A percentile compares a stretch with the other conserved stretches of the same genome.
These are phyloP conservation scores for Melolontha melolontha DNA, from an alignment of 2,888 invertebrate genomes.

Conservation along the genomic window DNA sequence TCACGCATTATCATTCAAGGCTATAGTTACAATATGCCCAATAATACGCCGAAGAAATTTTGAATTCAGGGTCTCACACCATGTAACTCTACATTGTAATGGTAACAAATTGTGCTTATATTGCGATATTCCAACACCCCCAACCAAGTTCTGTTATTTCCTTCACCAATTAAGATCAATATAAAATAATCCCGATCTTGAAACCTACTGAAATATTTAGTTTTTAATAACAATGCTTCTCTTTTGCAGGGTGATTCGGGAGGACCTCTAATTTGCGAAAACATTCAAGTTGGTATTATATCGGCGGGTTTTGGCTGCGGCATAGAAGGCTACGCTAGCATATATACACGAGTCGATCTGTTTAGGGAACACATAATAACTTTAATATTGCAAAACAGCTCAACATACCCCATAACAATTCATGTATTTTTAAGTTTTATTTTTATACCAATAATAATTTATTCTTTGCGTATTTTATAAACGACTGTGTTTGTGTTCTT, in stretches of 20 bases:
- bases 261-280: not conserved
- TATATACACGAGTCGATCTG: not conserved
- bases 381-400: not conserved
- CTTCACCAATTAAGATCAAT: no score
- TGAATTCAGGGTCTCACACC: no score
- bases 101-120: no score
- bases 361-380: not conserved
- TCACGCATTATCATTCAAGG: no score
- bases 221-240: not conserved
- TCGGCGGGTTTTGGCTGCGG: conserved; percentile 6
- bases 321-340: not conserved
- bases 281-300: not conserved
- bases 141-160: no score
- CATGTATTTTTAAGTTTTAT: conserved; percentile 4
- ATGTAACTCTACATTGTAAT: no score
- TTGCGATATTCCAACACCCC: no score
- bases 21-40: no score
- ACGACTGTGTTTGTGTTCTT: no score
- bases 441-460: conserved; percentile 5
- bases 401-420: not conserved
- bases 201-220: no score
- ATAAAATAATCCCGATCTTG: no score
- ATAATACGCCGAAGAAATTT: no score
- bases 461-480: not conserved
- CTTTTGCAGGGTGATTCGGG: not conserved